A percentile compares a stretch with the other conserved stretches of the same genome.
phyloP scores from a whole-genome alignment of 2,888 invertebrate species.

The Andrena bucephala region DNA sequence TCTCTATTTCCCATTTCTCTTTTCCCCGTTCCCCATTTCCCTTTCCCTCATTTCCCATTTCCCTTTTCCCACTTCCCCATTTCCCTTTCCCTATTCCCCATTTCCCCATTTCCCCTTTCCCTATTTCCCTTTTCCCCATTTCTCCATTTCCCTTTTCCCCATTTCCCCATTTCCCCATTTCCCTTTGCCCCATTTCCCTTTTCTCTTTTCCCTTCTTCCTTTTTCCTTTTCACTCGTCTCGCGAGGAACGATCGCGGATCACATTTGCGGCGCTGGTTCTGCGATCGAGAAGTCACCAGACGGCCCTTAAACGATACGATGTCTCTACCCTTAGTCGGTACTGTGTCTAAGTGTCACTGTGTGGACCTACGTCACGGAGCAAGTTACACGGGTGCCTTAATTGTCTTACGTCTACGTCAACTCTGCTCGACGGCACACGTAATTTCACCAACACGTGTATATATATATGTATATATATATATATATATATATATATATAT shows the following conservation, averaged over 20 bases:
- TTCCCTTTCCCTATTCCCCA: no score
- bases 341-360: slow-evolving; percentile 49
- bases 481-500: slow-evolving; percentile 38
- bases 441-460: slow-evolving; percentile 41
- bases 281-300: slow-evolving; percentile 32
- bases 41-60: no score
- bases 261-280: slow-evolving; percentile 13
- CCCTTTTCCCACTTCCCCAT: no score
- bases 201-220: no score
- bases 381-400: slow-evolving; percentile 56
- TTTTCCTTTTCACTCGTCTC: neutral
- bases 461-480: slow-evolving; percentile 32
- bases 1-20: no score
- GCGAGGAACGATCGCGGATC: slow-evolving; percentile 32
- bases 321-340: slow-evolving; percentile 50
- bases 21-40: no score
- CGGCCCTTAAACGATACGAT: slow-evolving; percentile 31
- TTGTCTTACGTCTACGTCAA: slow-evolving; percentile 54
- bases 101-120: no score
- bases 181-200: no score
- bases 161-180: no score
- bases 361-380: slow-evolving; percentile 50
- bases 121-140: no score
- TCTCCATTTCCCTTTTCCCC: no score
- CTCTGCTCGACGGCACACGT: slow-evolving; percentile 61